Base-by-base conservation (phyloP, 2,113 vertebrate genomes). In the Ammodytes marinus region DNA sequence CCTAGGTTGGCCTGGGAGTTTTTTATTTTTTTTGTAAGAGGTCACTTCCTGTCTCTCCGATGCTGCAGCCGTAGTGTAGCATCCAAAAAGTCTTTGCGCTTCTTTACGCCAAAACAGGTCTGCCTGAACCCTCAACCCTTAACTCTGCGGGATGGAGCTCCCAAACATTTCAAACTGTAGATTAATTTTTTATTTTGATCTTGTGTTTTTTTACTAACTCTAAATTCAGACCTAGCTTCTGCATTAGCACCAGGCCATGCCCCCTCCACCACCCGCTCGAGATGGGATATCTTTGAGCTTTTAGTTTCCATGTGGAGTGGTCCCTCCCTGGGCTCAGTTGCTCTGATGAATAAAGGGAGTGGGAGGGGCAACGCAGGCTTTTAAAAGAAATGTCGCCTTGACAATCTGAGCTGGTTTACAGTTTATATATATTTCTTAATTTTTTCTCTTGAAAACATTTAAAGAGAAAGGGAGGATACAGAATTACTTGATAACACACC, bases 341-440 rank as follows among this genome's bases (percentile, higher is more conserved):
- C 69, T 86, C 67, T 66, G 59, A 57, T 60, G 17, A 66, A 78
- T n/a, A 50, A 72, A 39, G 60, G 70, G 69, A 68, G 69, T 74
- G 76, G 82, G 69, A 68, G 69, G 77, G 76, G 82, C 73, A 79
- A 80, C 76, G 84, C 74, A 69, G 82, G 70, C 70, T 77, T 79
- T 84, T 79, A 11, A 85, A 60, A 52, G 15, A 70, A 64, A 90
- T 74, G 90, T 88, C 81, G 88, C 89, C 91, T 89, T 88, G 94
- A 95, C 94, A 94, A 94, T 95, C 94, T 43, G 79, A 93, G 85
- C 91, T 91, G 88, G 86, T 91, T 91, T 89, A 93, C 92, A 88
- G 88, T 93, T 92, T 92, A 71, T 27, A 27, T 27, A 27, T 27
- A 27, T 27, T 27, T 27, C 27, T 27, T 27, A 27, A 27, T 27